A percentile compares a stretch with the other conserved stretches of the same genome.
phyloP scores from a whole-genome alignment of 1,140 invertebrate species.

The Lucilia cuprina region DNA sequence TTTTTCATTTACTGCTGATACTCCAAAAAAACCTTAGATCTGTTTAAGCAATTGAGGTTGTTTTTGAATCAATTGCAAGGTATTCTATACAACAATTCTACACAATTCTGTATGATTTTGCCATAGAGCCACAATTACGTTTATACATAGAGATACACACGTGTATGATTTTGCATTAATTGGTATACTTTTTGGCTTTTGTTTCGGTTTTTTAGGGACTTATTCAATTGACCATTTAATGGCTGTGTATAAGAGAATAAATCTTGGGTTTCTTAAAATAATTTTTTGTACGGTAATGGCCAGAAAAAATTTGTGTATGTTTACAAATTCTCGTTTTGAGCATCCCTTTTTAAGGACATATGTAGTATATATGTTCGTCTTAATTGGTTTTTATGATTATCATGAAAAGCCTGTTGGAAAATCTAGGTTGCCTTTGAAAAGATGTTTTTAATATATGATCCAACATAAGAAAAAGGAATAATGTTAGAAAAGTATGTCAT shows the following conservation, averaged over 20 bases:
- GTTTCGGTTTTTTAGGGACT: neutral
- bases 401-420: neutral
- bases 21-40: neutral
- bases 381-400: constrained; percentile 25
- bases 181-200: neutral
- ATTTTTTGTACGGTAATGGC: neutral
- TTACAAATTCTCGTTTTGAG: neutral
- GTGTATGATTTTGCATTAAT: no score
- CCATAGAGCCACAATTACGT: no score
- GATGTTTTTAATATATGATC: no score
- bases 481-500: no score
- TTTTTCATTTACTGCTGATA: neutral
- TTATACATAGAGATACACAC: neutral
- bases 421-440: neutral
- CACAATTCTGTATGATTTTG: neutral
- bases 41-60: constrained; percentile 12
- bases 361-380: neutral
- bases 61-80: neutral
- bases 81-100: neutral
- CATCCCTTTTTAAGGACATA: no score
- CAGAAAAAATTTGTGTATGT: neutral
- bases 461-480: no score
- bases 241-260: neutral
- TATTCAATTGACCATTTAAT: neutral
- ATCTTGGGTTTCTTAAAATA: neutral